Base-by-base conservation (phyloP, 2,888 invertebrate genomes). In the Andricus quercusramuli region DNA sequence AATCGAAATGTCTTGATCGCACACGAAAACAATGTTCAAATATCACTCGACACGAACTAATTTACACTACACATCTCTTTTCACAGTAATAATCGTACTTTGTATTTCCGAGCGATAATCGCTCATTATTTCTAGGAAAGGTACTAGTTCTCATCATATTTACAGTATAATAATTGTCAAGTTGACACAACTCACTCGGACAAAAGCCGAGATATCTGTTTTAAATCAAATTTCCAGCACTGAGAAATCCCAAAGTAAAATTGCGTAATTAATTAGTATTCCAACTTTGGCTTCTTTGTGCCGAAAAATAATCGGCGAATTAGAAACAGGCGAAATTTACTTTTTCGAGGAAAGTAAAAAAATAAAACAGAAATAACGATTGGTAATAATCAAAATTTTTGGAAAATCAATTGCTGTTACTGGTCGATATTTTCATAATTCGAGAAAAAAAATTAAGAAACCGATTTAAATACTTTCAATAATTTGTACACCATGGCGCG, bases 71-170 rank as follows among this genome's bases (percentile, higher is more conserved):
- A 74, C 56, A 74, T 56, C 17, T 74, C 29, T 56, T 56, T 56
- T 74, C 56, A 32, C 74, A 32, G 20, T 62, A 74, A 51, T 32
- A 56, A 74, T 74, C 56, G 37, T 74, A 74, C n/a, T 74, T 74
- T 56, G 56, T 74, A 32, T 56, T 74, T 32, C 51, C 56, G 32
- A 74, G 56, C 74, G 32, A 74, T n/a, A 51, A 56, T n/a, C 47
- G 56, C 32, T 13, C 56, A 56, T 74, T 74, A 56, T 74, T 74
- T 56, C 74, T 74, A 74, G 17, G 74, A 56, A 74, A 74, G 74
- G 74, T 74, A 74, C 74, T 74, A 74, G 56, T 74, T 74, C 20
- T 74, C 20, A 29, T 68, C 29, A 20, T 70, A 74, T 74, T 74
- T 74, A 74, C 74, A 74, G 56, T 56, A 56, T n/a, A 47, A 59